Evolutionary conservation across 2,113 vertebrate genomes (phyloP), one percentile per base, ranked within the genome.

Genomic region (Callipepla californica): DNA sequence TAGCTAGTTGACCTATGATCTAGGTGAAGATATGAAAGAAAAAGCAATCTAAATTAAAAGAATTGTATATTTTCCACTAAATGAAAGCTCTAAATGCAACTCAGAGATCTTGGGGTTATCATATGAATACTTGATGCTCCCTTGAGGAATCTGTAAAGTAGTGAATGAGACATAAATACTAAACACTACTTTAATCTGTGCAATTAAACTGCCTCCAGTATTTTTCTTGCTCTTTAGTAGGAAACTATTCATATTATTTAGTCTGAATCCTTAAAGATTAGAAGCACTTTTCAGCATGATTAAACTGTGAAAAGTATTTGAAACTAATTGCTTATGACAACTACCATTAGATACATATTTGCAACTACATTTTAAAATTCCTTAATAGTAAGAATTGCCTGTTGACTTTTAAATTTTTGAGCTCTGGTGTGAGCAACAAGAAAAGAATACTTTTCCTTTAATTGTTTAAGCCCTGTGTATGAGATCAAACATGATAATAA

Each of bases 301-400:
- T 92, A 94, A 95, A 94, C 62, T 94, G 50, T 78, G 68, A 87
- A 96, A 94, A 72, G 17, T 42, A 38, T 92, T 91, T 94, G 90
- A 95, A 94, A 92, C 40, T 95, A 96, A 96, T 95, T 96, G 67
- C 67, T 94, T 91, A 66, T 95, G 88, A 96, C 93, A 96, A 91
- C 58, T 61, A 55, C 79, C 80, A 92, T 90, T 93, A 92, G 78
- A 87, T 12, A 59, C 66, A 62, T 92, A 93, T 91, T 95, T 95
- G 70, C 79, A 89, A 94, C 95, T 77, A 67, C 26, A 45, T 80
- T 84, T 93, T 70, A 38, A 68, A 92, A 90, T 91, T 92, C 32
- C 47, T 89, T 92, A 86, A 53, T 30, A 68, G 16, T 1, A 12
- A 76, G 55, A 81, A 84, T 34, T 81, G 77, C 32, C 80, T 80